Conservation (phyloP, 2,797 vertebrate species). For the Thalassophryne amazonica region DNA sequence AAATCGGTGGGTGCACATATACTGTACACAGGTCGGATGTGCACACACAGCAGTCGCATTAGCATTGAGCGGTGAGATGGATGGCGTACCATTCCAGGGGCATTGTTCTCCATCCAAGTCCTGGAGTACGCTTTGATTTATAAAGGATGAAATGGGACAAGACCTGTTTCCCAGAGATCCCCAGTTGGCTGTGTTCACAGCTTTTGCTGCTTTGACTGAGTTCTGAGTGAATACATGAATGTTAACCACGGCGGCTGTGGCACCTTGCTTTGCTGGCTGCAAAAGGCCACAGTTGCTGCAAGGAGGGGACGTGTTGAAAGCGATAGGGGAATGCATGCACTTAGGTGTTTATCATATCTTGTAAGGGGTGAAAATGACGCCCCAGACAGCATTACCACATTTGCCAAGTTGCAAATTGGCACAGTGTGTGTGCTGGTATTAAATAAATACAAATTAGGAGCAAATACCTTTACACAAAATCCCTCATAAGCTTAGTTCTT, state of each 20-base stretch:
- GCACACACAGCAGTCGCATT: neutral
- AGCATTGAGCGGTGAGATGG: constrained; percentile 33
- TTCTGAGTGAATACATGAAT: constrained; percentile 75
- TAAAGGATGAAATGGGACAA: constrained; percentile 65
- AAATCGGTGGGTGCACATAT: no score
- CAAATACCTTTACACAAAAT: no score
- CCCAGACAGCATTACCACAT: neutral
- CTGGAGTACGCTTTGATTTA: constrained; percentile 64
- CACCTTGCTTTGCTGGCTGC: constrained; percentile 9
- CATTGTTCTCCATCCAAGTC: constrained; percentile 60
- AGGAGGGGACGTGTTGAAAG: constrained; percentile 27
- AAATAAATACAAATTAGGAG: no score
- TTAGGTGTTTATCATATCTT: constrained; percentile 11
- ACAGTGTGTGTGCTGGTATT: no score
- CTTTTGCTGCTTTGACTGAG: constrained; percentile 53
- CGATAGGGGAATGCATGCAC: neutral
- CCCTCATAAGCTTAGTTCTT: neutral
- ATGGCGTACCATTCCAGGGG: constrained; percentile 44
- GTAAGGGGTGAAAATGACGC: constrained; percentile 3
- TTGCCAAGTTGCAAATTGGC: no score
- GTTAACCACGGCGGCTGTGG: constrained; percentile 32
- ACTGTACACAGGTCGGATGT: neutral
- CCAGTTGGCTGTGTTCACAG: constrained; percentile 50
- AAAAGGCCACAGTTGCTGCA: constrained; percentile 25
- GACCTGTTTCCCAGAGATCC: constrained; percentile 58